Evolutionary conservation across 1,140 invertebrate species (phyloP).

Genomic region (Bombus pascuorum): DNA sequence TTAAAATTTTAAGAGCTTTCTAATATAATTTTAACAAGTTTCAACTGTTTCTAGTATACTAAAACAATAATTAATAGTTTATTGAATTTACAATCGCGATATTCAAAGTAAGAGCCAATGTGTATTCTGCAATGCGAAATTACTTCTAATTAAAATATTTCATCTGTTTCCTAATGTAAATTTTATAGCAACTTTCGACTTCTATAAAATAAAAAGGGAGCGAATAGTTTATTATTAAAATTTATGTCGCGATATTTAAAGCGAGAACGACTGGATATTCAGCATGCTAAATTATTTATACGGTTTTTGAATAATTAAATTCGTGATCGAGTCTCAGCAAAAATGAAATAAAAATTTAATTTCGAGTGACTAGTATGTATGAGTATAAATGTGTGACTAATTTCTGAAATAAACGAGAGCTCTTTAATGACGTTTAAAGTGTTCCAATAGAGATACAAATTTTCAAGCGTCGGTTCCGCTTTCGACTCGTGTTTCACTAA

Average conservation of each 20-base stretch:
- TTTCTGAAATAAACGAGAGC: neutral
- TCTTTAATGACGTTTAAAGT: neutral
- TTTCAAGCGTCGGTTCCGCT: neutral
- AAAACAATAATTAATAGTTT: no score
- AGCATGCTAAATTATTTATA: neutral
- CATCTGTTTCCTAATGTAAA: neutral
- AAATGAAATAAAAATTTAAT: neutral
- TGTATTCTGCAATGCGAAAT: no score
- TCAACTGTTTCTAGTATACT: no score
- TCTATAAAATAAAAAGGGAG: no score
- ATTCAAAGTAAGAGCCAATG: no score
- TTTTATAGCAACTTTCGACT: neutral
- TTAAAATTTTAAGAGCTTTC: no score
- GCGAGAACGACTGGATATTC: neutral
- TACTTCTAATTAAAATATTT: no score
- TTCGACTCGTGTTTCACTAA: neutral
- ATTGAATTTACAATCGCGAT: no score
- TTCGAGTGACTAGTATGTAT: neutral
- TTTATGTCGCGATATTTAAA: neutral
- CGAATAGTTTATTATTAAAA: neutral
- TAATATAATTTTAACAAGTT: no score
- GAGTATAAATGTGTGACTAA: neutral
- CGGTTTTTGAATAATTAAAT: neutral
- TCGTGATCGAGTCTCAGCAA: neutral
- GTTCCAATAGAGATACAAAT: neutral